Conservation (phyloP, 2,888 invertebrate genomes). For the Hanleya hanleyi region DNA sequence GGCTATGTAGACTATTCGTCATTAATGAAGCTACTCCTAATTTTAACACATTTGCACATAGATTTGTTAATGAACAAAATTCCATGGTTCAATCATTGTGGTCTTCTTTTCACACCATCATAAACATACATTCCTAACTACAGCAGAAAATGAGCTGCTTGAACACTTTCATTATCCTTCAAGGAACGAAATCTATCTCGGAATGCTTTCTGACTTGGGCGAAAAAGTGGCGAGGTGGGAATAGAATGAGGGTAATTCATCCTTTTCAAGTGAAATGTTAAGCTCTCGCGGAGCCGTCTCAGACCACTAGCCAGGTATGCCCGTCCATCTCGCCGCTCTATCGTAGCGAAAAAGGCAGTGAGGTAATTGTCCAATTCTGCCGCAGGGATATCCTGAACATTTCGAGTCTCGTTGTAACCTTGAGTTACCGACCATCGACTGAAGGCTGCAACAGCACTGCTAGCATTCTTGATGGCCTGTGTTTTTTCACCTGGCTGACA, state of each 20-base stretch:
- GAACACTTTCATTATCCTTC: constrained; percentile 5
- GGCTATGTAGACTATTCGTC: too few species aligned
- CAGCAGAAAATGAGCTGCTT: too few species aligned
- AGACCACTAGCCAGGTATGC: neutral
- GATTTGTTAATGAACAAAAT: too few species aligned
- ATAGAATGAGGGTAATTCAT: neutral
- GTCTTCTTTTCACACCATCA: too few species aligned
- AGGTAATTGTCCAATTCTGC: neutral
- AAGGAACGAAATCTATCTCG: neutral
- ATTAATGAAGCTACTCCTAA: too few species aligned
- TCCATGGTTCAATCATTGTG: too few species aligned
- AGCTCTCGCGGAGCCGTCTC: neutral
- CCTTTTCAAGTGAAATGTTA: neutral
- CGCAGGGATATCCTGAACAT: neutral
- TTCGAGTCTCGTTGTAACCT: neutral
- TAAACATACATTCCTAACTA: too few species aligned
- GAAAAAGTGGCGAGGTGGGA: neutral
- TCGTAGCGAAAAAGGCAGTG: neutral
- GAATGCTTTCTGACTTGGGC: neutral
- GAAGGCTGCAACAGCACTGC: neutral
- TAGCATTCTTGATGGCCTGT: too few species aligned
- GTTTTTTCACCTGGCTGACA: too few species aligned
- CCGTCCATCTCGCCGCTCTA: neutral
- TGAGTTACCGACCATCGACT: neutral
- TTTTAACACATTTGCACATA: too few species aligned